phyloP scores from a whole-genome alignment of 2,888 invertebrate genomes.

The Catotricha subobsoleta region DNA sequence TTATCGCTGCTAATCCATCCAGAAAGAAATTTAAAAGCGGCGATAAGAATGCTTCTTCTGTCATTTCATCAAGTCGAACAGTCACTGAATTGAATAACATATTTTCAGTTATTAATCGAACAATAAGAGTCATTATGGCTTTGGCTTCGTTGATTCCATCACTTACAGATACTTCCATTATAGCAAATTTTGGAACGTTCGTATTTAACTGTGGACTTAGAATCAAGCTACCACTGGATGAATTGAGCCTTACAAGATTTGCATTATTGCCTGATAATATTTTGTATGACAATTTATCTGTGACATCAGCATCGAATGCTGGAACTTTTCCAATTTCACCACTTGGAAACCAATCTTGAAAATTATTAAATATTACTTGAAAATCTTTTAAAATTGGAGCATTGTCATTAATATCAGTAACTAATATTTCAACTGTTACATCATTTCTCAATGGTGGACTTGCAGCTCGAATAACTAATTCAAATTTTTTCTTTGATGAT shows the following conservation, averaged over 20 bases:
- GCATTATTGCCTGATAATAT: slow-evolving; percentile 88
- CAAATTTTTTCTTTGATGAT: slow-evolving; percentile 76
- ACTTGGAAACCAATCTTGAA: slow-evolving; percentile 82
- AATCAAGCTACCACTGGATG: slow-evolving; percentile 64
- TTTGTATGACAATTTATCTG: slow-evolving; percentile 61
- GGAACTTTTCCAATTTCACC: slow-evolving; percentile 81
- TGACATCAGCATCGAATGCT: slow-evolving; percentile 87
- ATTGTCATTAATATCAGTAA: slow-evolving; percentile 91
- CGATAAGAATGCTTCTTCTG: slow-evolving; percentile 77
- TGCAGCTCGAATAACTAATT: slow-evolving; percentile 73
- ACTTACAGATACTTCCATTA: slow-evolving; percentile 83
- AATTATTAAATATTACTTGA: slow-evolving; percentile 87
- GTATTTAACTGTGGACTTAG: slow-evolving; percentile 87
- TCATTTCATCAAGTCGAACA: slow-evolving; percentile 82
- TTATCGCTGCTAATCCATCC: slow-evolving; percentile 79
- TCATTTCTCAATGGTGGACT: slow-evolving; percentile 80
- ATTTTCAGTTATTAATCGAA: slow-evolving; percentile 79
- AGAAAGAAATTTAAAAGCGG: slow-evolving; percentile 73
- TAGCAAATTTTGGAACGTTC: slow-evolving; percentile 83
- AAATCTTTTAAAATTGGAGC: slow-evolving; percentile 84
- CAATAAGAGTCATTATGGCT: slow-evolving; percentile 79
- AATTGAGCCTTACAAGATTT: slow-evolving; percentile 66
- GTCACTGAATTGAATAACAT: slow-evolving; percentile 92
- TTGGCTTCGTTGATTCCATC: slow-evolving; percentile 89
- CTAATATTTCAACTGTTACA: slow-evolving; percentile 69